Evolutionary conservation across 1,140 invertebrate genomes (phyloP).

Genomic region (Drosophila subpulchrella): DNA sequence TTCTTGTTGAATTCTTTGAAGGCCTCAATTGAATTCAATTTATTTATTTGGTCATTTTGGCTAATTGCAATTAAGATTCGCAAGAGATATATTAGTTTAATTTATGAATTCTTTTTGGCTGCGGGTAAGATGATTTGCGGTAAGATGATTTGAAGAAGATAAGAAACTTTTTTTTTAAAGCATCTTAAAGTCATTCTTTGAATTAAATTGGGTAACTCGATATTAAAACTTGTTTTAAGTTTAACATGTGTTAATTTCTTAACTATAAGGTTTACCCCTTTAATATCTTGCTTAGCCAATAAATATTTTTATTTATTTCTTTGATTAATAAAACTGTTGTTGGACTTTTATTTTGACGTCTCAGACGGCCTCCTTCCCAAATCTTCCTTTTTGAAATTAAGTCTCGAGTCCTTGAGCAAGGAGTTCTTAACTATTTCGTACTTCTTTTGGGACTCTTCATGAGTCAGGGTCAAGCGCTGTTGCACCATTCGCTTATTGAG

Average conservation of each 20-base stretch:
- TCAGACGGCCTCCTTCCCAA: slow-evolving; percentile 16
- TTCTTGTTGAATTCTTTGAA: neutral
- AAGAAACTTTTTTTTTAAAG: no score
- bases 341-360: slow-evolving; percentile 13
- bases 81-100: neutral
- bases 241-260: no score
- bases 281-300: neutral
- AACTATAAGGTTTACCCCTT: no score
- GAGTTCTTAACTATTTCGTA: slow-evolving; percentile 74
- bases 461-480: slow-evolving; percentile 71
- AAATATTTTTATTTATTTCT: no score
- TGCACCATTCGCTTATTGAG: slow-evolving; percentile 82
- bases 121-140: no score
- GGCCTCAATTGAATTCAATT: neutral
- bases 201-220: no score
- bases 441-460: slow-evolving; percentile 79
- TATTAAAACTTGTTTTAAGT: no score
- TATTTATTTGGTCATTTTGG: neutral
- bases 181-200: no score
- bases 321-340: no score
- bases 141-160: no score
- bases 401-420: slow-evolving; percentile 59
- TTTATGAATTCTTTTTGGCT: neutral
- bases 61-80: neutral
- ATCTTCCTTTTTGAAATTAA: slow-evolving; percentile 53